phyloP scores from a whole-genome alignment of 2,888 invertebrate genomes.

The Lasius fuliginosus region DNA sequence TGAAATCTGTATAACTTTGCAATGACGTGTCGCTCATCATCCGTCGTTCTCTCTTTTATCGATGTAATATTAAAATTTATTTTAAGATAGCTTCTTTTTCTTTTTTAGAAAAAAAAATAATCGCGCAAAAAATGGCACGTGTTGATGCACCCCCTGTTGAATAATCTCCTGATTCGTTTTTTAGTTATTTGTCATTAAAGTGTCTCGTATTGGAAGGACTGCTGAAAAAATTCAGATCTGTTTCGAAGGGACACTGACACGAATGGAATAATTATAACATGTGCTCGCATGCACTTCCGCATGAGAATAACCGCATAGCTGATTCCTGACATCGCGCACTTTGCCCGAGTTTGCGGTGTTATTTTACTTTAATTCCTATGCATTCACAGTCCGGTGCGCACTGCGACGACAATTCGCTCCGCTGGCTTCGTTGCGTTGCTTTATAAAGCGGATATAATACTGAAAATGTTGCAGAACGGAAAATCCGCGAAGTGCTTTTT shows the following conservation, averaged over 20 bases:
- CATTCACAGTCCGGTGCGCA: slow-evolving; percentile 67
- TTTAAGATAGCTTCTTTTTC: not conserved
- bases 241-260: not conserved
- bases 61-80: slow-evolving; percentile 41
- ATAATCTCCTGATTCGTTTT: not conserved
- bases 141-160: not conserved
- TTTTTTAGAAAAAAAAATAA: slow-evolving; percentile 9
- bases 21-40: slow-evolving; percentile 7
- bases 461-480: slow-evolving; percentile 66
- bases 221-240: not conserved
- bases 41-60: not conserved
- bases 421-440: slow-evolving; percentile 34
- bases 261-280: slow-evolving; percentile 13
- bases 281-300: not conserved
- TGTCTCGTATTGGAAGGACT: not conserved
- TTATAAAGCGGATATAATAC: slow-evolving; percentile 71
- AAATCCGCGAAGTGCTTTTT: slow-evolving; percentile 68
- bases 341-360: slow-evolving; percentile 28
- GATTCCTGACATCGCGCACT: slow-evolving; percentile 23
- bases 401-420: slow-evolving; percentile 68
- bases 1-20: slow-evolving; percentile 20
- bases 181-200: not conserved
- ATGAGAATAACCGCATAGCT: not conserved
- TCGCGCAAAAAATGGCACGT: not conserved
- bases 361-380: slow-evolving; percentile 43